phyloP scores from a whole-genome alignment of 2,113 vertebrate genomes.

The Strix aluco region DNA sequence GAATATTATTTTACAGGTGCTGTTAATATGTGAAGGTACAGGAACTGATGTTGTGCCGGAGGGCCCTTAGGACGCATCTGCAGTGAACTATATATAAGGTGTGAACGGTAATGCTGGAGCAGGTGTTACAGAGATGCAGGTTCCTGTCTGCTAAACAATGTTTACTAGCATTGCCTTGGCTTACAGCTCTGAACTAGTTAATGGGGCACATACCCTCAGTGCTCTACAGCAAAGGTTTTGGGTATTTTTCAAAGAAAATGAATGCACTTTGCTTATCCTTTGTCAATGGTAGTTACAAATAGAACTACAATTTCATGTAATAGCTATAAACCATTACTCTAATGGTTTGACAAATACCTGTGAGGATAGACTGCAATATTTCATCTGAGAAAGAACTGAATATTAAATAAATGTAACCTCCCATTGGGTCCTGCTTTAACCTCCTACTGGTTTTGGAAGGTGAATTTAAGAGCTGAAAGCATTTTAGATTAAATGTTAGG shows the following conservation, averaged over 20 bases:
- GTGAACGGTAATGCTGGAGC: not conserved
- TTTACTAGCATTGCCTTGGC: not conserved
- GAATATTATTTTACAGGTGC: not conserved
- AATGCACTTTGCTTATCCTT: conserved; percentile 79
- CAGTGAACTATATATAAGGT: not conserved
- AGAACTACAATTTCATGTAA: conserved; percentile 79
- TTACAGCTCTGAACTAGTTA: conserved; percentile 61
- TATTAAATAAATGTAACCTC: conserved; percentile 83
- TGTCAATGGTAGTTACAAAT: conserved; percentile 77
- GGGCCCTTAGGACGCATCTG: not conserved
- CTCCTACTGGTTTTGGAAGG: conserved; percentile 76
- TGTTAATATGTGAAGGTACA: not conserved
- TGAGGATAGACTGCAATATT: conserved; percentile 78
- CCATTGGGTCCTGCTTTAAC: conserved; percentile 76
- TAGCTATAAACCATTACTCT: conserved; percentile 80
- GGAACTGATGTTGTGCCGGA: not conserved
- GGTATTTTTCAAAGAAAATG: conserved; percentile 73
- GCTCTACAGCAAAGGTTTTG: conserved; percentile 50
- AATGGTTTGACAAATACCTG: conserved; percentile 81
- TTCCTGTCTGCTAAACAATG: not conserved
- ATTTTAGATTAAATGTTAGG: conserved; percentile 75
- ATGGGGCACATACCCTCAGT: conserved; percentile 41
- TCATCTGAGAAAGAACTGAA: conserved; percentile 77
- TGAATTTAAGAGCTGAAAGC: conserved; percentile 78
- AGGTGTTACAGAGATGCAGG: not conserved